A percentile compares a stretch with the other conserved stretches of the same genome.
Conservation (phyloP, 2,113 vertebrate species). For the Nothocercus julius region DNA sequence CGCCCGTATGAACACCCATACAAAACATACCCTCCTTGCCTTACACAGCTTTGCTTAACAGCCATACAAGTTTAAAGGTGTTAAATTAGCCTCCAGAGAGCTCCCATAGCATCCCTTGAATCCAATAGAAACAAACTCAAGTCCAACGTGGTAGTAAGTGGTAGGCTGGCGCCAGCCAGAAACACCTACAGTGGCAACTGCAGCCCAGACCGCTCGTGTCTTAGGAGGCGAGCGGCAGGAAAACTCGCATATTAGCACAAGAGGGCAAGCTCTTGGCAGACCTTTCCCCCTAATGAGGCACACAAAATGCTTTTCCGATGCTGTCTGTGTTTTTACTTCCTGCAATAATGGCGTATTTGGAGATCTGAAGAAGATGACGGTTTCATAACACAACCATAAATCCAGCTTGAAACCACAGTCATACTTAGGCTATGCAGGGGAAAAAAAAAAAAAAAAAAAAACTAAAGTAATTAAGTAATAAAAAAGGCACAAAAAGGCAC, state of each 20-base stretch:
- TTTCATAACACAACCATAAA: neutral
- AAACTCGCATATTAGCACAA: slow-evolving; percentile 2
- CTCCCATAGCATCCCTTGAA: neutral
- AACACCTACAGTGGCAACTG: neutral
- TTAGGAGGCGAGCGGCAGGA: neutral
- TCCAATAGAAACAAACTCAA: neutral
- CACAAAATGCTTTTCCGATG: slow-evolving; percentile 22
- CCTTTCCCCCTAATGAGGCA: slow-evolving; percentile 25
- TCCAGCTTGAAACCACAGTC: neutral
- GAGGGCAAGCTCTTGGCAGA: neutral
- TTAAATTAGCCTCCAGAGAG: slow-evolving; percentile 20
- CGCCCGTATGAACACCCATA: rapidly evolving
- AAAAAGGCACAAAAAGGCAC: neutral
- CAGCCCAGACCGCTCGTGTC: neutral
- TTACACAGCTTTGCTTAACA: neutral
- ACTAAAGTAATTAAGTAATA: neutral
- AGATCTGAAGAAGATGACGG: neutral
- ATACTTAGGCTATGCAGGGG: neutral
- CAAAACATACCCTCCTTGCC: neutral
- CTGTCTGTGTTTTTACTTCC: slow-evolving; percentile 4
- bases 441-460: neutral
- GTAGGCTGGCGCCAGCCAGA: neutral
- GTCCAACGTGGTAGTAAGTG: neutral
- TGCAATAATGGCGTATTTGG: neutral
- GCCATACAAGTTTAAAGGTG: neutral